A percentile compares a stretch with the other conserved stretches of the same genome.
These are phyloP conservation scores for Aspidapion aeneum DNA, from an alignment of 2,888 invertebrate genomes.

Conservation along the genomic window DNA sequence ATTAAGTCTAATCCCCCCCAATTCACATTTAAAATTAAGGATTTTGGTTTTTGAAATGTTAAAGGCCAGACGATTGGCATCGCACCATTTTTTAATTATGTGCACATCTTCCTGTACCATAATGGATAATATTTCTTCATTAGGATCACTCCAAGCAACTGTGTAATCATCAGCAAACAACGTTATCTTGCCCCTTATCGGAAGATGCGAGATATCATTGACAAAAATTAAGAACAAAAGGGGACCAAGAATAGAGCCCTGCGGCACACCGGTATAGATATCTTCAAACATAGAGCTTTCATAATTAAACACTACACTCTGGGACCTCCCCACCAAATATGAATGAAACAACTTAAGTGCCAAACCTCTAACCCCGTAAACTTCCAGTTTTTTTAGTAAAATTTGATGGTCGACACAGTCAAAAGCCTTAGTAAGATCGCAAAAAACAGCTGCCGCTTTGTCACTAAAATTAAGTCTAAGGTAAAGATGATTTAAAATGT, in stretches of 20 bases:
- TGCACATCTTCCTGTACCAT: no score
- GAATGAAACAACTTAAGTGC: not conserved
- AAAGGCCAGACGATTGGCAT: no score
- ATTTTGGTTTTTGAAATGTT: no score
- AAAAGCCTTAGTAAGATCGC: not conserved
- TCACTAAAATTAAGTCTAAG: not conserved
- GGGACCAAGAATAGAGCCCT: not conserved
- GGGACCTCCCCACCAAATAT: not conserved
- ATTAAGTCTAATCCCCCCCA: no score
- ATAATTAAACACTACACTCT: not conserved
- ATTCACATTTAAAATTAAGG: no score
- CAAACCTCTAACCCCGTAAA: not conserved
- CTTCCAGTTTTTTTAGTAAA: not conserved
- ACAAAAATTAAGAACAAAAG: not conserved
- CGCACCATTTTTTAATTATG: no score
- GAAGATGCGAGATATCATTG: not conserved
- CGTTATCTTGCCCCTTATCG: not conserved
- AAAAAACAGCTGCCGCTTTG: not conserved
- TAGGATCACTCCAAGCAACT: not conserved
- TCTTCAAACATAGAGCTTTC: not conserved
- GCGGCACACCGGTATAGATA: not conserved
- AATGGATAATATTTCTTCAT: no score
- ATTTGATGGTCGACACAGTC: not conserved
- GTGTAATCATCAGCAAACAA: not conserved
- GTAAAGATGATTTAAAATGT: not conserved